These are phyloP conservation scores for Tympanoctomys barrerae DNA, from an alignment of 2,797 vertebrate species.

Conservation along the genomic window DNA sequence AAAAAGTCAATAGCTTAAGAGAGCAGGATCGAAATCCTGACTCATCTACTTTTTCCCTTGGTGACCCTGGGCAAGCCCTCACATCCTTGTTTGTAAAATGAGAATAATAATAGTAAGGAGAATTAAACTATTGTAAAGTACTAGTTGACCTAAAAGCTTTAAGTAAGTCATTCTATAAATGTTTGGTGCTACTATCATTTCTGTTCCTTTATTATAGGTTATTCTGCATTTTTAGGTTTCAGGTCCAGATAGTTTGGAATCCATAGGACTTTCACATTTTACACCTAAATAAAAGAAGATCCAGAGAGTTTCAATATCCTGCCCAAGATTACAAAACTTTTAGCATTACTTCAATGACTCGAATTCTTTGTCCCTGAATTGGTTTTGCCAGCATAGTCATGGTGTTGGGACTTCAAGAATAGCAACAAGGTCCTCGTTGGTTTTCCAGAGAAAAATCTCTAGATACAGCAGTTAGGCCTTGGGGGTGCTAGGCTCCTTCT, in stretches of 20 bases:
- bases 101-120: background rate
- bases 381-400: background rate
- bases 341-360: background rate
- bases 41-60: background rate
- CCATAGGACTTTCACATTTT: background rate
- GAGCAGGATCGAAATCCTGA: background rate
- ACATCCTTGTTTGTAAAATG: background rate
- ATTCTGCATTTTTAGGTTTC: background rate
- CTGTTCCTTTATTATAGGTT: background rate
- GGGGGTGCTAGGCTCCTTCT: background rate
- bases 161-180: background rate
- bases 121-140: background rate
- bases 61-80: background rate
- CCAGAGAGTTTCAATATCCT: background rate
- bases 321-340: background rate
- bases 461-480: background rate
- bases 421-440: background rate
- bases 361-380: background rate
- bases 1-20: background rate
- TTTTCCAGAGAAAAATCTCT: slow-evolving; percentile 29
- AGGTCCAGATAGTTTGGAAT: background rate
- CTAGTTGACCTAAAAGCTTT: background rate
- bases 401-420: background rate
- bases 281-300: background rate
- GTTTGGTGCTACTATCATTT: background rate